phyloP scores from a whole-genome alignment of 2,113 vertebrate genomes.

The Nothoprocta pentlandii region DNA sequence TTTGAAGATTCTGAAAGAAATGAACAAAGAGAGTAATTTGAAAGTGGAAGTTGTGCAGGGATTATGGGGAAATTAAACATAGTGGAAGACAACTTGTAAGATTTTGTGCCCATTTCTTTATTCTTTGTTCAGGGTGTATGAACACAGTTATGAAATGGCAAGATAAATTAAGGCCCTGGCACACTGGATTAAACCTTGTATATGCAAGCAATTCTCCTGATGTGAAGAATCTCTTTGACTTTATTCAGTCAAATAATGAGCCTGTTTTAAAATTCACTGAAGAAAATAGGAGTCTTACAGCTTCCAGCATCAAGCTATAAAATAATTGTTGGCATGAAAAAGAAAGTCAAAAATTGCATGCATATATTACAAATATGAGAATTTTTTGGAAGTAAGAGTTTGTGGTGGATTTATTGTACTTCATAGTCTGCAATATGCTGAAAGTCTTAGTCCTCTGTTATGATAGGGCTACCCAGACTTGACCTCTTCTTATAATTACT shows the following conservation, averaged over 20 bases:
- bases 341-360: not conserved
- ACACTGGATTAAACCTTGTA: not conserved
- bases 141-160: not conserved
- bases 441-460: not conserved
- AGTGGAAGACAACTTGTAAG: not conserved
- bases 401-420: not conserved
- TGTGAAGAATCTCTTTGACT: not conserved
- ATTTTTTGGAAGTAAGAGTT: not conserved
- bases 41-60: not conserved
- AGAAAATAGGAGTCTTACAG: not conserved
- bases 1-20: not conserved
- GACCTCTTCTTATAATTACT: not conserved
- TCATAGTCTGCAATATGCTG: not conserved
- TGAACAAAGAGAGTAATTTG: not conserved
- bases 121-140: not conserved
- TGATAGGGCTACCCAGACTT: not conserved
- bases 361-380: not conserved
- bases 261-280: conserved; percentile 24
- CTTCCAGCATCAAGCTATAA: conserved; percentile 1
- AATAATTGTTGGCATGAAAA: conserved; percentile 8
- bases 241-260: conserved; percentile 37
- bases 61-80: not conserved
- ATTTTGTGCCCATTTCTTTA: not conserved
- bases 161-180: not conserved
- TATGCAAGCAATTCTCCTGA: conserved; percentile 11